These are phyloP conservation scores for Ochropleura plecta DNA, from an alignment of 2,888 invertebrate genomes.

Conservation along the genomic window DNA sequence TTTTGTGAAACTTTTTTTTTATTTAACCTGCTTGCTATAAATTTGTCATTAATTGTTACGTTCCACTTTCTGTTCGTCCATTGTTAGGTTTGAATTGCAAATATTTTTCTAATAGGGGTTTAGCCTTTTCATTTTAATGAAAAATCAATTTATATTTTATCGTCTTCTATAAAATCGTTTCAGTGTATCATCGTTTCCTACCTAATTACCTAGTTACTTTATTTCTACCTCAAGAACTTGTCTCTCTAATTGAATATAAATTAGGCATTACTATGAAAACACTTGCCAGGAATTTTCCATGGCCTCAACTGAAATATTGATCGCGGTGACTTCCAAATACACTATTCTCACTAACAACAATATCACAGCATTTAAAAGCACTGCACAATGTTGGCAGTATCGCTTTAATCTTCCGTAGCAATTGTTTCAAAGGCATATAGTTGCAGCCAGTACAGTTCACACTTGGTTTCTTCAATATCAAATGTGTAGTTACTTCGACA, in stretches of 20 bases:
- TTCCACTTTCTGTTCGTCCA: no score
- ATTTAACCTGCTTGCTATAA: not conserved
- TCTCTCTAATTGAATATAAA: not conserved
- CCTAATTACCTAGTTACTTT: not conserved
- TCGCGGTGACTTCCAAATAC: not conserved
- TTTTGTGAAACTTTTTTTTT: not conserved
- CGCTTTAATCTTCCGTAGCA: slow-evolving; percentile 19
- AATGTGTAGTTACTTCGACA: not conserved
- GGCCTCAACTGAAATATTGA: no score
- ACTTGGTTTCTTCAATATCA: slow-evolving; percentile 7
- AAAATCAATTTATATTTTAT: not conserved
- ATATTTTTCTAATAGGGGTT: not conserved
- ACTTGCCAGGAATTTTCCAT: not conserved
- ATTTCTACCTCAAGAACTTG: not conserved
- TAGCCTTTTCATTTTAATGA: not conserved
- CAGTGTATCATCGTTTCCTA: not conserved
- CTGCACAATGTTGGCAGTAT: slow-evolving; percentile 3
- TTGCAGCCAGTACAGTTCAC: not conserved
- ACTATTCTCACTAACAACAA: not conserved
- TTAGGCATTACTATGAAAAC: not conserved
- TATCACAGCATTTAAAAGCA: slow-evolving; percentile 32
- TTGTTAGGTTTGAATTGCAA: not conserved
- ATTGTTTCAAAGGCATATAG: slow-evolving; percentile 9
- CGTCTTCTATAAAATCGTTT: not conserved
- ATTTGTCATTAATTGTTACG: not conserved